Conservation (phyloP, 2,113 vertebrate genomes). For the Cebidichthys violaceus region DNA sequence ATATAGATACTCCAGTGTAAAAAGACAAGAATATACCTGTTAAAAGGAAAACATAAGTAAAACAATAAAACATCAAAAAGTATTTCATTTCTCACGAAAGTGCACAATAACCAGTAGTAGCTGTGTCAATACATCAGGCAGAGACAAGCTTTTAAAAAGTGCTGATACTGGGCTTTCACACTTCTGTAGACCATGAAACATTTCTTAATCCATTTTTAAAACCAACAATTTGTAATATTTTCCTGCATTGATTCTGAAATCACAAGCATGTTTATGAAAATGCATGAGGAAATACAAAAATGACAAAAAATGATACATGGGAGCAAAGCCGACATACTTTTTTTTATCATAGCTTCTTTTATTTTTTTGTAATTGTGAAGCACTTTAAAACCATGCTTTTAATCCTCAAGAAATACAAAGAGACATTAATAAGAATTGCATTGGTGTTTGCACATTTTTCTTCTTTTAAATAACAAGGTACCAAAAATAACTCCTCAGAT, state of each 20-base stretch:
- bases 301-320: not conserved
- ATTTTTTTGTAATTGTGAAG: not conserved
- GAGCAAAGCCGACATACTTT: not conserved
- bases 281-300: not conserved
- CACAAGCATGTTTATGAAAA: not conserved
- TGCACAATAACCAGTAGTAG: not conserved
- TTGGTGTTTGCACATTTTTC: not conserved
- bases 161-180: not conserved
- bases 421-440: not conserved
- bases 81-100: not conserved
- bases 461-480: not conserved
- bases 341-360: not conserved
- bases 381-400: not conserved
- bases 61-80: not conserved
- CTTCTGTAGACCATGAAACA: not conserved
- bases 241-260: not conserved
- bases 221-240: not conserved
- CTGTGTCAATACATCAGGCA: not conserved
- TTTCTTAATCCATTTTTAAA: not conserved
- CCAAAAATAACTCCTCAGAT: conserved; percentile 17
- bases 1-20: not conserved
- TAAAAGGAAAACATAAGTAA: not conserved
- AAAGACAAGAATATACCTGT: not conserved
- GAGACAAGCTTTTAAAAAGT: not conserved
- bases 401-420: not conserved